Evolutionary conservation across 2,888 invertebrate species (phyloP).

Genomic region (Lochmaea capreae): DNA sequence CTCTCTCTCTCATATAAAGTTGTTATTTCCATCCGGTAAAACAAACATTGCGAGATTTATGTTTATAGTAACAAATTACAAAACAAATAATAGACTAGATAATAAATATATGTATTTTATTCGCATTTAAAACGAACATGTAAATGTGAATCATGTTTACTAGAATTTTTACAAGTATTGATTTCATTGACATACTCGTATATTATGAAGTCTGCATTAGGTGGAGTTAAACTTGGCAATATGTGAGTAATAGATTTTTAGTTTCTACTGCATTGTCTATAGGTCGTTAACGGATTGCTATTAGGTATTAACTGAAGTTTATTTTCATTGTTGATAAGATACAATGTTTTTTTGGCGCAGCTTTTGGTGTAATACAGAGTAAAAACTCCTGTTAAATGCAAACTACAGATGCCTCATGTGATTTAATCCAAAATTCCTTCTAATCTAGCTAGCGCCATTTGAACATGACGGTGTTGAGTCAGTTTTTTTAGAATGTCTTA

Average conservation of each 20-base stretch:
- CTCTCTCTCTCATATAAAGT: neutral
- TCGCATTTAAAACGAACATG: neutral
- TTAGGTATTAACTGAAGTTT: too few species aligned
- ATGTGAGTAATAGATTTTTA: neutral
- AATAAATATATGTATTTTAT: neutral
- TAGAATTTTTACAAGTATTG: slow-evolving; percentile 7
- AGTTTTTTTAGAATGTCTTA: too few species aligned
- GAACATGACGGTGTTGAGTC: too few species aligned
- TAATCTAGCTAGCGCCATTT: too few species aligned
- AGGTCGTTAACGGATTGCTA: neutral
- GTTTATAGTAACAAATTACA: neutral
- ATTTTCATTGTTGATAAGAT: too few species aligned
- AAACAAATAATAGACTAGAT: too few species aligned
- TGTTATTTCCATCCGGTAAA: neutral
- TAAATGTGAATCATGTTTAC: slow-evolving; percentile 1
- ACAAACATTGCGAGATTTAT: neutral
- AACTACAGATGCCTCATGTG: too few species aligned
- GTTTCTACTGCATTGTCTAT: neutral
- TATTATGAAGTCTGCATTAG: neutral
- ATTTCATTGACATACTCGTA: slow-evolving; percentile 5
- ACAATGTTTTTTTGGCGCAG: too few species aligned
- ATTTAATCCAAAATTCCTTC: too few species aligned
- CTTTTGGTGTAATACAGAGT: too few species aligned
- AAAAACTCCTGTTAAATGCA: too few species aligned
- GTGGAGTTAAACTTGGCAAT: neutral